Percentiles rank a stretch among this genome's conserved stretches.
Evolutionary conservation across 1,140 invertebrate species (phyloP).

Genomic region (Leguminivora glycinivorella): DNA sequence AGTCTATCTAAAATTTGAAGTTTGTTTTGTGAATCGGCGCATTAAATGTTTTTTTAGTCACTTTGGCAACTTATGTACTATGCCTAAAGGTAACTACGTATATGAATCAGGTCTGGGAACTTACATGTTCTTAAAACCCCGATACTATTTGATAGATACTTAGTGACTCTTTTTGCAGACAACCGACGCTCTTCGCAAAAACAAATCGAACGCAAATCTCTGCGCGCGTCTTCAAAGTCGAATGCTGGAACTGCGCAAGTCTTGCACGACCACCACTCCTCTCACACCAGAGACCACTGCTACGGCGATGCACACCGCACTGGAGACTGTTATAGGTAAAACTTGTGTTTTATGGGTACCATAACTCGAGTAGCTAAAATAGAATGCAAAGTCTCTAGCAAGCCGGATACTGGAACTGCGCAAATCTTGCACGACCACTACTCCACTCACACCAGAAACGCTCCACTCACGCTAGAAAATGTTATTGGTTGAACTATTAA

Average conservation of each 20-base stretch:
- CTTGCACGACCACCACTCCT: constrained; percentile 61
- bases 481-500: constrained; percentile 32
- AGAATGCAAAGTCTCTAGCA: constrained; percentile 52
- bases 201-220: constrained; percentile 53
- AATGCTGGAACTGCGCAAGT: constrained; percentile 65
- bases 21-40: too few relatives aligned
- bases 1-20: too few relatives aligned
- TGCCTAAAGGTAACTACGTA: too few relatives aligned
- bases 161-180: constrained; percentile 57
- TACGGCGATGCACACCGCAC: constrained; percentile 62
- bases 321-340: constrained; percentile 50
- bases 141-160: too few relatives aligned
- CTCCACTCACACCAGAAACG: constrained; percentile 64
- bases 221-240: constrained; percentile 56
- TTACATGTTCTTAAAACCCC: too few relatives aligned
- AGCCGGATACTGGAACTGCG: constrained; percentile 64
- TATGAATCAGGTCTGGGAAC: too few relatives aligned
- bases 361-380: constrained; percentile 46
- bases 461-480: constrained; percentile 55
- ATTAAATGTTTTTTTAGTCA: too few relatives aligned
- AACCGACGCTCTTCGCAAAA: constrained; percentile 66
- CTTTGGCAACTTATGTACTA: too few relatives aligned
- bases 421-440: constrained; percentile 63
- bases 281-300: constrained; percentile 66
- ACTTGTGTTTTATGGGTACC: background rate